Conservation (phyloP, 2,113 vertebrate genomes). For the Myotis yumanensis region DNA sequence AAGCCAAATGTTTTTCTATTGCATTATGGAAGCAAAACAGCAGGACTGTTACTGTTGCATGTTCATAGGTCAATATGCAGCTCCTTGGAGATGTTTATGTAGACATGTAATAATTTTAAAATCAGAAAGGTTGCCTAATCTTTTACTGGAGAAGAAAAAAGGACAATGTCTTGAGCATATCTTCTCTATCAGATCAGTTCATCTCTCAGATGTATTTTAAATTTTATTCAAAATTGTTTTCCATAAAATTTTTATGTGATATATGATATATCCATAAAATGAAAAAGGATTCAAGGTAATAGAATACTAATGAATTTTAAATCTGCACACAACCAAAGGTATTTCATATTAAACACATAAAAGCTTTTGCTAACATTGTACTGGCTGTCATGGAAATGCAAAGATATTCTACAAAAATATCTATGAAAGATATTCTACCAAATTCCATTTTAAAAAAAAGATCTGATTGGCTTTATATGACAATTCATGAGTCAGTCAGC, state of each 20-base stretch:
- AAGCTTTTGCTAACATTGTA: slow-evolving; percentile 24
- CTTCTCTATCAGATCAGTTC: not conserved
- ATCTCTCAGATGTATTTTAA: not conserved
- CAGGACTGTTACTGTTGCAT: not conserved
- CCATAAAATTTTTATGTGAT: not conserved
- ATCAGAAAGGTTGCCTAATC: not conserved
- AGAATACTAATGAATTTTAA: not conserved
- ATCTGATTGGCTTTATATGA: too few relatives aligned
- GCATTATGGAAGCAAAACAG: slow-evolving; percentile 51
- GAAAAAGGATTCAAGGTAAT: not conserved
- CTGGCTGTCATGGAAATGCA: not conserved
- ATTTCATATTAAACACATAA: slow-evolving; percentile 30
- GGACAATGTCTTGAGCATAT: not conserved
- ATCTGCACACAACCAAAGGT: not conserved
- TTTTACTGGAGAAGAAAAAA: not conserved
- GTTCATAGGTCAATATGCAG: not conserved
- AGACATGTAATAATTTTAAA: not conserved
- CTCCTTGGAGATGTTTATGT: not conserved
- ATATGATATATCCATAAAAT: not conserved
- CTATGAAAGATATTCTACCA: not conserved
- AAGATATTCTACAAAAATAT: not conserved
- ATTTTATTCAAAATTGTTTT: slow-evolving; percentile 47
- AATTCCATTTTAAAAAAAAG: not conserved
- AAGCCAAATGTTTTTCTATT: slow-evolving; percentile 67
- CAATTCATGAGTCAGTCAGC: too few relatives aligned